Percentiles rank a stretch among this genome's conserved stretches.
These are phyloP conservation scores for Nothoprocta pentlandii DNA, from an alignment of 2,113 vertebrate species.

Conservation along the genomic window DNA sequence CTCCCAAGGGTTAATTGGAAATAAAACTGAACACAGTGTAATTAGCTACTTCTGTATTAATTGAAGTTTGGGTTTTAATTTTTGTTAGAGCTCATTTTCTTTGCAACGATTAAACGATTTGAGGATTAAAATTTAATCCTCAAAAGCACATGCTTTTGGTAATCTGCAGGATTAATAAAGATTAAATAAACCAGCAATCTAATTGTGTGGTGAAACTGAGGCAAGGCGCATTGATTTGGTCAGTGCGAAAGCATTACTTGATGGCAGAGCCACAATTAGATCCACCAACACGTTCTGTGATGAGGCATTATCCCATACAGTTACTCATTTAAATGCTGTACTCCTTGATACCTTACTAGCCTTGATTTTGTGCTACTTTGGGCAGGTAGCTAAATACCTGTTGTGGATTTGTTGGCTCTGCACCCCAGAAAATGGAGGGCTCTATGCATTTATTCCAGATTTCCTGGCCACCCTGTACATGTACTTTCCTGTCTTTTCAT, in stretches of 20 bases:
- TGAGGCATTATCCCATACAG: background rate
- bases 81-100: background rate
- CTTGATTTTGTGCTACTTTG: background rate
- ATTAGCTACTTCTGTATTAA: background rate
- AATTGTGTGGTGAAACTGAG: background rate
- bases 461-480: background rate
- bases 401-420: background rate
- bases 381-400: background rate
- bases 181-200: slow-evolving; percentile 37
- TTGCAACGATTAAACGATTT: background rate
- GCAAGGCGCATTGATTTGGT: background rate
- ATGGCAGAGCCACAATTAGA: background rate
- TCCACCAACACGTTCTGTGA: background rate
- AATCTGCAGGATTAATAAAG: slow-evolving; percentile 40
- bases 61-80: background rate
- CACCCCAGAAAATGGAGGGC: background rate
- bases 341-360: background rate
- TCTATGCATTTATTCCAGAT: background rate
- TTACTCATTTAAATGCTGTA: background rate
- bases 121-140: background rate
- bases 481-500: background rate
- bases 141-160: background rate
- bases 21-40: background rate
- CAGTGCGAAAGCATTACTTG: background rate
- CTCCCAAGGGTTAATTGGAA: background rate